Evolutionary conservation across 2,888 invertebrate genomes (phyloP), one percentile per base, ranked within the genome.

Genomic region (Orthosia gothica): DNA sequence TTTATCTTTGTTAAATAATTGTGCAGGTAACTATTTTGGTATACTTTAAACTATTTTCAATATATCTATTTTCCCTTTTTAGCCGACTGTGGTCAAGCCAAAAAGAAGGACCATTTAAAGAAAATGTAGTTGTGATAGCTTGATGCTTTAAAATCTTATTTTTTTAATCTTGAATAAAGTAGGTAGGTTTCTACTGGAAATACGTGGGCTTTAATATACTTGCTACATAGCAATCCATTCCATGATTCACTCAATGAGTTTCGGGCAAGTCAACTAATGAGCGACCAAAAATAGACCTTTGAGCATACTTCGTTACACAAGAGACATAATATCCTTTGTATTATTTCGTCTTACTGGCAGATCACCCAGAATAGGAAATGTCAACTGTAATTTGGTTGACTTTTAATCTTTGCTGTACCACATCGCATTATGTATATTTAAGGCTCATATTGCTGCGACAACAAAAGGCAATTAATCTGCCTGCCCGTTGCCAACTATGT

Each of bases 401-500:
- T 49, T 50, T 61, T 49, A 13, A 26, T 3, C 2, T 18, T 54
- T 16, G 16, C 16, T n/a, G 54, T 18, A 12, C 13, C 20, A 26
- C 0, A 1, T 4, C 13, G 49, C 20, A 32, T 20, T 7, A 12
- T 12, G 2, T 16, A 18, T 1, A 15, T 32, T 5, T 13, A 16
- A 7, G 23, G 26, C 11, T 23, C 12, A 45, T 26, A n/a, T 40
- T 12, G 15, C 45, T 26, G 12, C 16, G 11, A 15, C 15, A 26
- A 67, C 45, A 26, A 40, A 16, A 52, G 18, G 18, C 40, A 58
- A 15, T 52, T n/a, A 52, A n/a, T 3, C 12, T 52, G n/a, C 3
- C 1, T 4, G 4, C 12, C n/a, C n/a, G n/a, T 12, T n/a, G 11
- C 3, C 12, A 12, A 4, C n/a, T 12, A n/a, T 11, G 3, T n/a